Evolutionary conservation across 92 coral and sea anemone species (phyloP).

Genomic region (Epizoanthus rinbou): DNA sequence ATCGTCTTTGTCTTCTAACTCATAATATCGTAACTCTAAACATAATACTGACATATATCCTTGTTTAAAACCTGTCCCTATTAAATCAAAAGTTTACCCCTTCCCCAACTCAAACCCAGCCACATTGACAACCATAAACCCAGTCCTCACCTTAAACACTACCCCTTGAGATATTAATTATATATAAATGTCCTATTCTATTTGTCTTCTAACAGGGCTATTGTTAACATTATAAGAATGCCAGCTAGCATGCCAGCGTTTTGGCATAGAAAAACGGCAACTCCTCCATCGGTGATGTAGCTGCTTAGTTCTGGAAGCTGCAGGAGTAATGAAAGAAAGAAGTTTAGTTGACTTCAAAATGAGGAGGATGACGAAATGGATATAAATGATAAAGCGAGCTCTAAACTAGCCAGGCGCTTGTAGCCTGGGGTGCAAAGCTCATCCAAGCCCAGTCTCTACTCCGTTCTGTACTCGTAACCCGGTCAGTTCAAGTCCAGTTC

Average conservation of each 20-base stretch:
- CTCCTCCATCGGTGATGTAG: slow-evolving; percentile 67
- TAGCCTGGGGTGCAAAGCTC: no score
- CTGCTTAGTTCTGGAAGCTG: slow-evolving; percentile 89
- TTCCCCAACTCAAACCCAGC: no score
- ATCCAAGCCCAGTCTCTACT: not conserved
- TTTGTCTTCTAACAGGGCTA: slow-evolving; percentile 75
- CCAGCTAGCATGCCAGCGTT: slow-evolving; percentile 86
- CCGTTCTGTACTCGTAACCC: no score
- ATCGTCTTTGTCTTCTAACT: no score
- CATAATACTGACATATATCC: no score
- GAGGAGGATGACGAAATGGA: not conserved
- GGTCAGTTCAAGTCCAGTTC: not conserved
- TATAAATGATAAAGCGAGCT: not conserved
- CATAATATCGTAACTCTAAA: no score
- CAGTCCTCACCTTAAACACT: no score
- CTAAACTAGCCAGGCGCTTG: no score
- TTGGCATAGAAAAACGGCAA: slow-evolving; percentile 72
- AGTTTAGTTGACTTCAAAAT: not conserved
- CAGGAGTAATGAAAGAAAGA: not conserved
- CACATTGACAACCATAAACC: no score
- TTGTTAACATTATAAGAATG: slow-evolving; percentile 76
- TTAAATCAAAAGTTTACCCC: no score
- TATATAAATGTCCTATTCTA: not conserved
- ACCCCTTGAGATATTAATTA: not conserved
- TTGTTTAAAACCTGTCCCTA: no score